These are phyloP conservation scores for Cylloceria caligata DNA, from an alignment of 2,888 invertebrate species.

Conservation along the genomic window DNA sequence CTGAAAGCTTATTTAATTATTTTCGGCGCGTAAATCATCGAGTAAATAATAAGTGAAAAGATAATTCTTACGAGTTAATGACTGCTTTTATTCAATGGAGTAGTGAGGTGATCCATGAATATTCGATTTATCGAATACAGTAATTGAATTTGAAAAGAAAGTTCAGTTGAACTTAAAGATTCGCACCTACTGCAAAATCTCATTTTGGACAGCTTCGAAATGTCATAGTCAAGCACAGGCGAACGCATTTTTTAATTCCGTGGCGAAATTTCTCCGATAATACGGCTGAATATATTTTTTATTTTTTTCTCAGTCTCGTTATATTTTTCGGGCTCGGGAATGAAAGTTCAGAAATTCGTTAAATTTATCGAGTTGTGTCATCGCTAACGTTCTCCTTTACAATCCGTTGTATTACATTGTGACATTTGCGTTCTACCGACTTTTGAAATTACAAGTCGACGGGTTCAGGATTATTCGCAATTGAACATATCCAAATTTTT, in stretches of 20 bases:
- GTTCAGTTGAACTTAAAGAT: constrained; percentile 31
- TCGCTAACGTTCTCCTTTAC: constrained; percentile 2
- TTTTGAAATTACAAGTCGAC: background rate
- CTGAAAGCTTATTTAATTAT: constrained; percentile 26
- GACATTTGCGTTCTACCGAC: background rate
- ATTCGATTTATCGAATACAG: constrained; percentile 54
- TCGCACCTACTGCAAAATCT: constrained; percentile 12
- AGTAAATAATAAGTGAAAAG: constrained; percentile 44
- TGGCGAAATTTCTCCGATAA: constrained; percentile 47
- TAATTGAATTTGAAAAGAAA: constrained; percentile 9
- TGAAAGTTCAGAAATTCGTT: constrained; percentile 19
- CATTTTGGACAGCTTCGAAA: constrained; percentile 42
- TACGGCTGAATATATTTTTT: constrained; percentile 37
- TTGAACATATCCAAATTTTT: too few species aligned
- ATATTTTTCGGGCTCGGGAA: constrained; percentile 18
- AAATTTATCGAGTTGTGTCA: constrained; percentile 17
- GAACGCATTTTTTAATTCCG: constrained; percentile 52
- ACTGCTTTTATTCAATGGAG: constrained; percentile 63
- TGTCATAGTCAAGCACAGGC: constrained; percentile 39
- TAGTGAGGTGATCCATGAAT: constrained; percentile 56
- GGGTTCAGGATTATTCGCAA: too few species aligned
- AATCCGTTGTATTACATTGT: background rate
- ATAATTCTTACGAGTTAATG: constrained; percentile 61
- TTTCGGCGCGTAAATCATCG: constrained; percentile 54
- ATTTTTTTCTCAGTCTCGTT: constrained; percentile 19